phyloP scores from a whole-genome alignment of 2,797 vertebrate species.

The Coregonus ussuriensis region DNA sequence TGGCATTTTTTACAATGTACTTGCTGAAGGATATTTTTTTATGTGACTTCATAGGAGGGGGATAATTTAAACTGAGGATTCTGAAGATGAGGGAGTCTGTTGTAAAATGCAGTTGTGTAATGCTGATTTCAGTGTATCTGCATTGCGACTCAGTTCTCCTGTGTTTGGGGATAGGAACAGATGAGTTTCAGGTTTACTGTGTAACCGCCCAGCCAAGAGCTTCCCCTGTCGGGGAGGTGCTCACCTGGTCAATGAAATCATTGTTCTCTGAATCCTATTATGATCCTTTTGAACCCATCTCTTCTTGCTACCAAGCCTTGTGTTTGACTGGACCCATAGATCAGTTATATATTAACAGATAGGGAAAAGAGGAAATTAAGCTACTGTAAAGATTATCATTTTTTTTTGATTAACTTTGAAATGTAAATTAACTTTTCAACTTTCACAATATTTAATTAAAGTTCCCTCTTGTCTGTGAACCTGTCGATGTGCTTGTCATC shows the following conservation, averaged over 20 bases:
- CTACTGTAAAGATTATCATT: slow-evolving; percentile 98
- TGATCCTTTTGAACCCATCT: slow-evolving; percentile 3
- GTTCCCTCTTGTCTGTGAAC: slow-evolving; percentile 93
- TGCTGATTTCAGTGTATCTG: not conserved
- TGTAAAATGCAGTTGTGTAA: slow-evolving; percentile 14
- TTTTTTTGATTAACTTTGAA: slow-evolving; percentile 89
- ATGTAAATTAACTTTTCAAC: slow-evolving; percentile 99
- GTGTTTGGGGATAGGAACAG: not conserved
- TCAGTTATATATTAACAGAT: slow-evolving; percentile 82
- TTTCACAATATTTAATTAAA: slow-evolving; percentile 99
- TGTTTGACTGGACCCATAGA: slow-evolving; percentile 87
- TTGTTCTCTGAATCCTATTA: slow-evolving; percentile 7
- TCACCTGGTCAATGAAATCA: slow-evolving; percentile 8
- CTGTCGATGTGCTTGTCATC: slow-evolving; percentile 62
- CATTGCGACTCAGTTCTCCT: not conserved
- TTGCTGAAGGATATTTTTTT: slow-evolving; percentile 51
- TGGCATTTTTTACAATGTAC: slow-evolving; percentile 46
- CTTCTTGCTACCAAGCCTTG: slow-evolving; percentile 16
- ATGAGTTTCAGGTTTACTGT: slow-evolving; percentile 7
- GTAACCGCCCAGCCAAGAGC: not conserved
- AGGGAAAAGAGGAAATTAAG: slow-evolving; percentile 72
- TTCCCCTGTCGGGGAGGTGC: not conserved
- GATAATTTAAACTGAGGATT: slow-evolving; percentile 9
- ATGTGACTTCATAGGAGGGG: slow-evolving; percentile 36
- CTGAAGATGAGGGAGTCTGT: slow-evolving; percentile 6